These are phyloP conservation scores for Ennomos fuscantarius DNA, from an alignment of 2,888 invertebrate genomes.

Conservation along the genomic window DNA sequence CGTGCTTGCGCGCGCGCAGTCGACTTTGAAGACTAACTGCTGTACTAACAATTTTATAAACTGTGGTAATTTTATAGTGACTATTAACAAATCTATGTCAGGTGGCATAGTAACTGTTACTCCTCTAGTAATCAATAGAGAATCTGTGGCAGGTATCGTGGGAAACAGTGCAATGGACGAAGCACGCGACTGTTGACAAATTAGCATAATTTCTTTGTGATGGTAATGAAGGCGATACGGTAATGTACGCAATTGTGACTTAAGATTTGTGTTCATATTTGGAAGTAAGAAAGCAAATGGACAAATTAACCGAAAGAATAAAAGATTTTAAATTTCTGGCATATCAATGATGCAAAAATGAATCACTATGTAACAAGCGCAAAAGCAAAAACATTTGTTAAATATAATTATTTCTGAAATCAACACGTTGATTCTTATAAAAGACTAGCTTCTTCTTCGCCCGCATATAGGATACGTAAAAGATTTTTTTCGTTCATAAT, in stretches of 20 bases:
- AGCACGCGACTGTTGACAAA: conserved; percentile 40
- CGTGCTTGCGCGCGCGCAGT: conserved; percentile 39
- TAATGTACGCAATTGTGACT: neutral
- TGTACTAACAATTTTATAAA: conserved; percentile 13
- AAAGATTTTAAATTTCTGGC: neutral
- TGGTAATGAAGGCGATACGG: conserved; percentile 24
- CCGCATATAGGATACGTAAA: too few species aligned
- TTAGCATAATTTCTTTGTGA: conserved; percentile 33
- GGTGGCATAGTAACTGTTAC: conserved; percentile 9
- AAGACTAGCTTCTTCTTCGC: too few species aligned
- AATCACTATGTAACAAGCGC: too few species aligned
- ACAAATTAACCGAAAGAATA: neutral
- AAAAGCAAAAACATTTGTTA: too few species aligned
- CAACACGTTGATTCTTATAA: too few species aligned
- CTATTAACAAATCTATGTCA: conserved; percentile 1
- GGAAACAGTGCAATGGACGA: conserved; percentile 44
- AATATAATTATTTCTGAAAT: too few species aligned
- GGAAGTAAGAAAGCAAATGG: conserved; percentile 19
- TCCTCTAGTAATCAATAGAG: conserved; percentile 23
- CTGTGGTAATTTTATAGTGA: conserved; percentile 1
- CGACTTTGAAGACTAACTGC: conserved; percentile 45
- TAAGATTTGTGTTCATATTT: conserved; percentile 4
- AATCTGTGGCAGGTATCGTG: conserved; percentile 41
- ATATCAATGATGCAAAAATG: too few species aligned
- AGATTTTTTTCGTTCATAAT: too few species aligned